Conservation (phyloP, 2,888 invertebrate species). For the Fragum fragum region DNA sequence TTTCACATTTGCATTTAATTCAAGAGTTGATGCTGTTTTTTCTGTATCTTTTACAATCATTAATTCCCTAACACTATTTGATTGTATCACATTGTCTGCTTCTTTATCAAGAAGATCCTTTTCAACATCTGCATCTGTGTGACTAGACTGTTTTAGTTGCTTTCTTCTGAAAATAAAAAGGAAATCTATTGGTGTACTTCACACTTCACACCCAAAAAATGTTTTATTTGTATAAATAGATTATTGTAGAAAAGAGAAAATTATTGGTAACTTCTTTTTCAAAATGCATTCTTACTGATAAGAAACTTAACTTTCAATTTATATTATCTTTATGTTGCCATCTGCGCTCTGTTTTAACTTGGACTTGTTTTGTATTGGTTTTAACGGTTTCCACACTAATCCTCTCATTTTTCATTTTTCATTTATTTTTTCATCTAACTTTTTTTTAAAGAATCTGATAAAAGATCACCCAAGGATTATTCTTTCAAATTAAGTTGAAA, state of each 20-base stretch:
- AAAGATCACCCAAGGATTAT: too few relatives aligned
- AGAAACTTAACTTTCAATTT: too few relatives aligned
- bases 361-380: too few relatives aligned
- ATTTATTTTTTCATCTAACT: too few relatives aligned
- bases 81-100: neutral
- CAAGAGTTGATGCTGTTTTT: constrained; percentile 51
- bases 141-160: neutral
- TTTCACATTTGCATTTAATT: constrained; percentile 53
- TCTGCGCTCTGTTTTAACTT: too few relatives aligned
- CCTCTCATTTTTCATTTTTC: too few relatives aligned
- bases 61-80: neutral
- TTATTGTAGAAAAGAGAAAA: neutral
- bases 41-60: constrained; percentile 14
- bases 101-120: constrained; percentile 20
- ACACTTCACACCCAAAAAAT: neutral
- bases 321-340: too few relatives aligned
- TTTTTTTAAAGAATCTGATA: too few relatives aligned
- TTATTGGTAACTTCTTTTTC: too few relatives aligned
- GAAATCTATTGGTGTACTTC: neutral
- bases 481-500: too few relatives aligned
- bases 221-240: neutral
- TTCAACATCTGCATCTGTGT: constrained; percentile 14
- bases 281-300: too few relatives aligned
- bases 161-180: neutral
- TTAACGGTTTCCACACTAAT: too few relatives aligned